These are phyloP conservation scores for Whitmania pigra DNA, from an alignment of 1,140 invertebrate species.

Conservation along the genomic window DNA sequence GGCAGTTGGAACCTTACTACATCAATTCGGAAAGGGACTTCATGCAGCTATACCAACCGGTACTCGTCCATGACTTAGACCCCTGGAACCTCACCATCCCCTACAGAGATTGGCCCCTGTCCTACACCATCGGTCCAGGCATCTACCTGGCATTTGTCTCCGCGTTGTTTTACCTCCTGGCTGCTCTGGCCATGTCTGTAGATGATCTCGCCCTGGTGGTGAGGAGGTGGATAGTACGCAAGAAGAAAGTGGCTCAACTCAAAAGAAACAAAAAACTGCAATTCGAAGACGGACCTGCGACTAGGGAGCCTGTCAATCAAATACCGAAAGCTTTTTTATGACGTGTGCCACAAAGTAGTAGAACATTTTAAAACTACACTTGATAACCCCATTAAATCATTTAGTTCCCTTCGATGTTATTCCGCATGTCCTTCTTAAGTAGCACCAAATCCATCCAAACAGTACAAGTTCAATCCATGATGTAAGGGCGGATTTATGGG, in stretches of 20 bases:
- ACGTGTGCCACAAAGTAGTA: no score
- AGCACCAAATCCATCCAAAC: no score
- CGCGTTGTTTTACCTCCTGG: constrained; percentile 34
- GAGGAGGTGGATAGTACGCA: not conserved
- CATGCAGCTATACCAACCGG: not conserved
- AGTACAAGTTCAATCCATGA: no score
- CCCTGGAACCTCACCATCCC: not conserved
- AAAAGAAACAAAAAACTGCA: not conserved
- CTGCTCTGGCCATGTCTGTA: constrained; percentile 38
- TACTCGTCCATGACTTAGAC: no score
- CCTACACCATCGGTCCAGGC: not conserved
- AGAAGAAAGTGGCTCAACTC: not conserved
- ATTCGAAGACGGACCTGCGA: not conserved
- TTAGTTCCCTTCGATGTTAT: no score
- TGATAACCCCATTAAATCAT: no score
- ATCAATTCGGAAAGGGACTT: not conserved
- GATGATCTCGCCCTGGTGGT: constrained; percentile 31
- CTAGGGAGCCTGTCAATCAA: no score
- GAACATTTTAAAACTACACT: no score
- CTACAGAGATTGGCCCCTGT: not conserved
- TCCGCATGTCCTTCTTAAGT: no score
- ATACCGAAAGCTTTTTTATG: no score
- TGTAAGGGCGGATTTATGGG: no score
- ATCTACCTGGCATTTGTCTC: not conserved
- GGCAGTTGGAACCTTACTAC: not conserved